Evolutionary conservation across 1,140 invertebrate species (phyloP).

Genomic region (Nylanderia fulva): DNA sequence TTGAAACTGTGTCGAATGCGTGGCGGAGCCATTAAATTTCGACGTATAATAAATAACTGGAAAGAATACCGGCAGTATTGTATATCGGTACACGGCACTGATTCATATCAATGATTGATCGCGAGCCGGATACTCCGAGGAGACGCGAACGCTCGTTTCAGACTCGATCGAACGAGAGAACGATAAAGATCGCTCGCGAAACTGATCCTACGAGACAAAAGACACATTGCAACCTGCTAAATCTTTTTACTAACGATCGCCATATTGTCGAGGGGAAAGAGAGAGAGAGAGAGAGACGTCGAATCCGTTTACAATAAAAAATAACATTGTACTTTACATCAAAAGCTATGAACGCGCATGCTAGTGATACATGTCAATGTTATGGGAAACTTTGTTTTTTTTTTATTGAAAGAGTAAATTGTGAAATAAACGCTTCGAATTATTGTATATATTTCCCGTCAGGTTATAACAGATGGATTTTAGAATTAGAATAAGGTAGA

Average conservation of each 20-base stretch:
- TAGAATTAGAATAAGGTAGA: background rate
- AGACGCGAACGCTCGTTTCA: conserved; percentile 20
- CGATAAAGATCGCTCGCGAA: conserved; percentile 1
- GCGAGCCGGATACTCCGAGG: conserved; percentile 31
- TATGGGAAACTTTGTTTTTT: background rate
- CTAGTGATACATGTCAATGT: background rate
- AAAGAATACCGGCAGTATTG: conserved; percentile 57
- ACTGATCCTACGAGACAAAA: conserved; percentile 33
- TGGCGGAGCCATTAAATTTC: conserved; percentile 53
- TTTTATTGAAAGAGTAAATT: background rate
- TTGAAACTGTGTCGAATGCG: conserved; percentile 52
- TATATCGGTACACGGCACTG: conserved; percentile 32
- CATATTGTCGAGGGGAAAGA: background rate
- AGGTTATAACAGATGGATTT: background rate
- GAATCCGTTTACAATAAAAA: conserved; percentile 4
- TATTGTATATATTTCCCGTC: background rate
- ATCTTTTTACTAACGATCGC: conserved; percentile 48
- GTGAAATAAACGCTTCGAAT: background rate
- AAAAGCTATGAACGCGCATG: background rate
- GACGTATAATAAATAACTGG: conserved; percentile 67
- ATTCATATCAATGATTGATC: conserved; percentile 65
- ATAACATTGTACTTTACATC: conserved; percentile 11
- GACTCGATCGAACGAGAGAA: conserved; percentile 25
- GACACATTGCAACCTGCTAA: conserved; percentile 31
- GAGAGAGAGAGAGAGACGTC: background rate